Conservation (phyloP, 2,113 vertebrate genomes). For the Megalops atlanticus region DNA sequence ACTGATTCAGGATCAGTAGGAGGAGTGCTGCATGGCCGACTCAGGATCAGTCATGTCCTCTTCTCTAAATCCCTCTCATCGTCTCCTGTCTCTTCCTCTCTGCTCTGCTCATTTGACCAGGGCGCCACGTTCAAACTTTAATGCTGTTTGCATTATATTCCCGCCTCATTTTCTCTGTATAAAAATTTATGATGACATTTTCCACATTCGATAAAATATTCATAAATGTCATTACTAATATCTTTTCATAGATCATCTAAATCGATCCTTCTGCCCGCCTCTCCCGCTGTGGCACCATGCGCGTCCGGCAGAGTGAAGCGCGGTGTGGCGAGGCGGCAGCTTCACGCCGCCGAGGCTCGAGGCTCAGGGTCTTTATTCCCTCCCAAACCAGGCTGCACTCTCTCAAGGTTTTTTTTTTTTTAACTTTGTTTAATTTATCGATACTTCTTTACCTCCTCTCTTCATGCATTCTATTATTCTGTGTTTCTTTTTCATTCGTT, state of each 20-base stretch:
- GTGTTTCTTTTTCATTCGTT: not conserved
- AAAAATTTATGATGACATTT: slow-evolving; percentile 78
- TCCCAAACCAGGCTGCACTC: not conserved
- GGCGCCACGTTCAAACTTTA: slow-evolving; percentile 71
- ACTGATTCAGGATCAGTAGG: not conserved
- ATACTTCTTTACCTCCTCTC: slow-evolving; percentile 2
- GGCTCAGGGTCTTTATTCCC: not conserved
- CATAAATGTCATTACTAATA: slow-evolving; percentile 83
- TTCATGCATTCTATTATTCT: not conserved
- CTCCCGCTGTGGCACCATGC: slow-evolving; percentile 56
- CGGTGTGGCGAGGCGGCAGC: too few species aligned
- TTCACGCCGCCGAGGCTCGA: not conserved
- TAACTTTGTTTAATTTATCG: too few species aligned
- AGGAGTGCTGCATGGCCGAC: not conserved
- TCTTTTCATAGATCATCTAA: slow-evolving; percentile 77
- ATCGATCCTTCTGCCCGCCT: slow-evolving; percentile 73
- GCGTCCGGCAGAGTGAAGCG: slow-evolving; percentile 33
- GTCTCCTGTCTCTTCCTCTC: slow-evolving; percentile 46
- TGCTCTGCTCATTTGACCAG: slow-evolving; percentile 61
- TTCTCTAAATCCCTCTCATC: slow-evolving; percentile 22
- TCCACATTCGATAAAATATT: slow-evolving; percentile 78
- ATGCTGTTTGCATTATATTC: slow-evolving; percentile 81
- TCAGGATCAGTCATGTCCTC: not conserved
- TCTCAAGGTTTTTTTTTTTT: too few species aligned
- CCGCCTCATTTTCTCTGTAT: slow-evolving; percentile 75